Conservation (phyloP, 1,140 invertebrate species). For the Drosophila subobscura region DNA sequence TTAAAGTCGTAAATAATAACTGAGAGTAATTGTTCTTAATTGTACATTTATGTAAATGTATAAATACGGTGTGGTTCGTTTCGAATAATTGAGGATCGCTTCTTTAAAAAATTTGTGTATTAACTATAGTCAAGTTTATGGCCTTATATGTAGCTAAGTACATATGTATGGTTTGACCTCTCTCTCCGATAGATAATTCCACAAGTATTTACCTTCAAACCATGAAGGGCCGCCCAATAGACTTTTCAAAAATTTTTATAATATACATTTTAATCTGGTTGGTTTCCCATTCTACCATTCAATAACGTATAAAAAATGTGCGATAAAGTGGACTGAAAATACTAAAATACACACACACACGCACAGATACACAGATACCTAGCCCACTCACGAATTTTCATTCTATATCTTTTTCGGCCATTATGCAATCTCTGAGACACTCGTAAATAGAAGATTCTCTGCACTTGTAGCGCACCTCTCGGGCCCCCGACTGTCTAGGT, state of each 20-base stretch:
- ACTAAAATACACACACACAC: conserved; percentile 44
- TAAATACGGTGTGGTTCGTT: neutral
- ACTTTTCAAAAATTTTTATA: neutral
- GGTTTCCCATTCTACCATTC: conserved; percentile 24
- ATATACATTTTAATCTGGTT: neutral
- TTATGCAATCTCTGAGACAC: conserved; percentile 74
- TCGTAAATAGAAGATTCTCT: conserved; percentile 47
- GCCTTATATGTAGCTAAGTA: too few species aligned
- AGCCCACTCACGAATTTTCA: conserved; percentile 22
- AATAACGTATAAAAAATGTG: conserved; percentile 30
- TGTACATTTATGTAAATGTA: neutral
- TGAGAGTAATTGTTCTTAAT: too few species aligned
- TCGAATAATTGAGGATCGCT: too few species aligned
- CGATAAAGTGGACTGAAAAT: conserved; percentile 31
- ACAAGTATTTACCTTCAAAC: too few species aligned
- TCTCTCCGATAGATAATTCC: too few species aligned
- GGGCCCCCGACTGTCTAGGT: conserved; percentile 37
- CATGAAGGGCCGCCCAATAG: too few species aligned
- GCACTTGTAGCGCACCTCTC: conserved; percentile 32
- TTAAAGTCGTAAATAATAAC: too few species aligned
- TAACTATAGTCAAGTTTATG: too few species aligned
- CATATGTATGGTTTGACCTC: too few species aligned
- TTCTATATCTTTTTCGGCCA: conserved; percentile 59
- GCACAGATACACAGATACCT: conserved; percentile 12
- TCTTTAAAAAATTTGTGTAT: too few species aligned